These are phyloP conservation scores for Oscheius sp. DNA, from an alignment of 2,888 invertebrate species.

Conservation along the genomic window DNA sequence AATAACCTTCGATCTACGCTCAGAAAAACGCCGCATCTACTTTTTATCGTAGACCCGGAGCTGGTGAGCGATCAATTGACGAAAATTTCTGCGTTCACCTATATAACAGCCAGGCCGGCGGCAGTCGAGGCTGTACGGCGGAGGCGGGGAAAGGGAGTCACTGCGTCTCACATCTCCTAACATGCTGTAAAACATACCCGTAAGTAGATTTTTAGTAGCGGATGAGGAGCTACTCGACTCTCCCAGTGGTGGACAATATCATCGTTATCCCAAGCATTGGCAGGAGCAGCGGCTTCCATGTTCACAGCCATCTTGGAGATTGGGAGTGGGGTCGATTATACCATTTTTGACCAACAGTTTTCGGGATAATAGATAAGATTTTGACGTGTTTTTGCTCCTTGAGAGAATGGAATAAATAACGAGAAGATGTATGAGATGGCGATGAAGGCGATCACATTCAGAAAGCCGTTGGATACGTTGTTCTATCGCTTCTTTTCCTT, in stretches of 20 bases:
- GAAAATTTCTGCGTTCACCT: background rate
- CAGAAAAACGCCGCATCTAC: slow-evolving; percentile 21
- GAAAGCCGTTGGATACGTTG: too few species aligned
- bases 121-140: background rate
- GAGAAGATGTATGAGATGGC: too few species aligned
- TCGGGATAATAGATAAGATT: background rate
- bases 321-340: too few species aligned
- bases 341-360: too few species aligned
- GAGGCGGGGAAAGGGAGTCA: background rate
- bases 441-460: too few species aligned
- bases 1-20: background rate
- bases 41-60: slow-evolving; percentile 3
- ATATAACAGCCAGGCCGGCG: background rate
- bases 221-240: background rate
- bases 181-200: too few species aligned
- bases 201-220: background rate
- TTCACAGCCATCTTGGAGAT: too few species aligned
- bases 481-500: too few species aligned
- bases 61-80: slow-evolving; percentile 6
- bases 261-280: background rate
- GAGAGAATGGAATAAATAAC: too few species aligned
- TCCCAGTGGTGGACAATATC: background rate
- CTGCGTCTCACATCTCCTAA: background rate
- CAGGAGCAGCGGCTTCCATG: background rate
- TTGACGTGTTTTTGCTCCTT: background rate